These are phyloP conservation scores for Onthophagus sagittarius DNA, from an alignment of 2,888 invertebrate species.

Conservation along the genomic window DNA sequence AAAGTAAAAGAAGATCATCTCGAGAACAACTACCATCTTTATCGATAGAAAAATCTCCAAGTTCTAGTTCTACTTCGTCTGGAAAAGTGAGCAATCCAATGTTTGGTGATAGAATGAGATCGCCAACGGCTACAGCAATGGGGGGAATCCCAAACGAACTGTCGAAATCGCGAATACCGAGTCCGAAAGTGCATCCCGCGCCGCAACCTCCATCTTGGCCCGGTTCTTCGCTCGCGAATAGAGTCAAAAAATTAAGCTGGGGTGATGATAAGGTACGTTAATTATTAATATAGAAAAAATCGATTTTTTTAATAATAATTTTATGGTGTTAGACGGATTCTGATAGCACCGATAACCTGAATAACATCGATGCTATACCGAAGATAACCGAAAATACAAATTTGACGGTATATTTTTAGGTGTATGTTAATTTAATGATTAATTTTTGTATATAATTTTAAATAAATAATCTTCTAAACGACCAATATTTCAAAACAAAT, in stretches of 20 bases:
- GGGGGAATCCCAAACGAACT: constrained; percentile 49
- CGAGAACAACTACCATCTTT: constrained; percentile 30
- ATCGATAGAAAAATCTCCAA: constrained; percentile 39
- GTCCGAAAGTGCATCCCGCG: constrained; percentile 50
- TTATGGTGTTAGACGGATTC: constrained; percentile 49
- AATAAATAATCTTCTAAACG: neutral
- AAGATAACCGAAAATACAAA: constrained; percentile 54
- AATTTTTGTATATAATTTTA: constrained; percentile 14
- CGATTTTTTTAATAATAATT: neutral
- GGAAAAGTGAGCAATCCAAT: constrained; percentile 43
- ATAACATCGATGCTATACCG: constrained; percentile 46
- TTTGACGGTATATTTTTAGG: constrained; percentile 57
- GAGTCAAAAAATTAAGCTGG: constrained; percentile 78
- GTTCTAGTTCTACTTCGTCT: constrained; percentile 26
- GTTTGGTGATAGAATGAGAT: constrained; percentile 45
- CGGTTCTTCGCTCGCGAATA: constrained; percentile 61
- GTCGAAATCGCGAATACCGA: constrained; percentile 41
- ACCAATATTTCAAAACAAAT: no score
- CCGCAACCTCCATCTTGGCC: constrained; percentile 59
- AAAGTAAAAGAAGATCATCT: constrained; percentile 26
- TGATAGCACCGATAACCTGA: constrained; percentile 50
- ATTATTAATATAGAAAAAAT: neutral
- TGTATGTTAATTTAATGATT: neutral
- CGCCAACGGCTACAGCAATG: constrained; percentile 43
- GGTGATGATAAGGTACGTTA: constrained; percentile 56